Evolutionary conservation across 2,113 vertebrate species (phyloP), one percentile per base, ranked within the genome.

Genomic region (Notarius quadriscutis): DNA sequence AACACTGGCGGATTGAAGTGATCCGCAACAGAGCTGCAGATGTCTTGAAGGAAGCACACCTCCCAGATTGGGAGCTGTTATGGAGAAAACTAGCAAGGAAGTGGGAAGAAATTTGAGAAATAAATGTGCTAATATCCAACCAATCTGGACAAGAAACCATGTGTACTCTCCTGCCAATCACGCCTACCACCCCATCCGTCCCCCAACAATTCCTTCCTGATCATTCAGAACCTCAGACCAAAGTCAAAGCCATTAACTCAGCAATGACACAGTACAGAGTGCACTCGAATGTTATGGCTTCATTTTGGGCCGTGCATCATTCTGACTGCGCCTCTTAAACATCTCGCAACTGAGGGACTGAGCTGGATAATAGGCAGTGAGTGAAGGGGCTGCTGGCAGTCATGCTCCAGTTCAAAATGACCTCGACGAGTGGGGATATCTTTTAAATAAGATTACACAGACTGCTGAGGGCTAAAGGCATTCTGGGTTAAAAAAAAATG

Each of bases 371-470:
- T 53, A 27, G 17, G 69, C 30, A 51, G 63, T n/a, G 60, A n/a
- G 86, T 80, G 63, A 74, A 81, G 62, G 60, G 55, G 30, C 72
- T 83, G 50, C 88, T 25, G 87, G 82, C 84, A 89, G 71, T 84
- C 87, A 85, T 51, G 85, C 87, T 82, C 79, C 80, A 62, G 88
- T 90, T 41, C 79, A 91, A 91, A 90, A 87, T 93, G 92, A 94
- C 93, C 92, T 91, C 93, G 63, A 94, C 92, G 92, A 60, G 71
- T 17, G 74, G 7, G n/a, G 60, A 72, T 78, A 74, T 93, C 81
- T 89, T 77, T 82, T 85, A 74, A 91, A 93, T 89, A 81, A 91
- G 93, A 93, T 94, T 93, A 93, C 86, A 90, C 62, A 87, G 87
- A 90, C 87, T 91, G 88, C 88, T 83, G 53, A 27, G 50, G 2